phyloP scores from a whole-genome alignment of 1,140 invertebrate species.

The Zaprionus tsacasi region DNA sequence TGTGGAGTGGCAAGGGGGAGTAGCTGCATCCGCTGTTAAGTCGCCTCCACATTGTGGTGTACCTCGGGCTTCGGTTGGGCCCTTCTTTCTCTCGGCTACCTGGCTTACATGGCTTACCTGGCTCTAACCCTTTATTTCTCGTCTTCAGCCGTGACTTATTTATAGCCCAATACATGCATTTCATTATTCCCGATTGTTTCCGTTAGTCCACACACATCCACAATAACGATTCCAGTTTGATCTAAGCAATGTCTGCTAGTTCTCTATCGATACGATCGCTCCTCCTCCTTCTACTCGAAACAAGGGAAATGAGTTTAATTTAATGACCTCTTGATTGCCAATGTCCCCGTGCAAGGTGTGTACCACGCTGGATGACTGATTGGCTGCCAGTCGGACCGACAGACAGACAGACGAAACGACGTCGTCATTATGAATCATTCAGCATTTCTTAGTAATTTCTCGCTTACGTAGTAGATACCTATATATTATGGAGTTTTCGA shows the following conservation, averaged over 20 bases:
- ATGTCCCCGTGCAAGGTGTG: constrained; percentile 59
- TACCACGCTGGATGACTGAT: constrained; percentile 57
- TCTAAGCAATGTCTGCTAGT: constrained; percentile 10
- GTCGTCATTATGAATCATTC: constrained; percentile 54
- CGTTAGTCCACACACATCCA: constrained; percentile 65
- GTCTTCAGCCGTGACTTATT: constrained; percentile 63
- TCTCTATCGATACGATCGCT: background rate
- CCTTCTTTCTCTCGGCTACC: constrained; percentile 17
- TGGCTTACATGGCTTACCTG: constrained; percentile 31
- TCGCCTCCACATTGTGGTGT: constrained; percentile 7
- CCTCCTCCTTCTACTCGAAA: background rate
- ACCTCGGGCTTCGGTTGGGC: background rate
- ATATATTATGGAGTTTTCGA: constrained; percentile 7
- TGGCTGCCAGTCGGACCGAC: constrained; percentile 35
- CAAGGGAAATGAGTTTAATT: constrained; percentile 69
- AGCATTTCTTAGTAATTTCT: constrained; percentile 58
- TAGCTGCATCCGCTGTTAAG: constrained; percentile 52
- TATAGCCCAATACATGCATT: constrained; percentile 60
- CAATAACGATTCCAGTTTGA: constrained; percentile 25
- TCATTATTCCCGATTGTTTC: constrained; percentile 73
- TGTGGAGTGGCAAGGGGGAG: background rate
- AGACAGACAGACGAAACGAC: constrained; percentile 14
- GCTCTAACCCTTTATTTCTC: constrained; percentile 46
- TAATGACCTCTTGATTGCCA: constrained; percentile 62
- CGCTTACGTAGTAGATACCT: background rate